A percentile compares a stretch with the other conserved stretches of the same genome.
These are phyloP conservation scores for Hippocampus mohnikei DNA, from an alignment of 2,113 vertebrate species.

Conservation along the genomic window DNA sequence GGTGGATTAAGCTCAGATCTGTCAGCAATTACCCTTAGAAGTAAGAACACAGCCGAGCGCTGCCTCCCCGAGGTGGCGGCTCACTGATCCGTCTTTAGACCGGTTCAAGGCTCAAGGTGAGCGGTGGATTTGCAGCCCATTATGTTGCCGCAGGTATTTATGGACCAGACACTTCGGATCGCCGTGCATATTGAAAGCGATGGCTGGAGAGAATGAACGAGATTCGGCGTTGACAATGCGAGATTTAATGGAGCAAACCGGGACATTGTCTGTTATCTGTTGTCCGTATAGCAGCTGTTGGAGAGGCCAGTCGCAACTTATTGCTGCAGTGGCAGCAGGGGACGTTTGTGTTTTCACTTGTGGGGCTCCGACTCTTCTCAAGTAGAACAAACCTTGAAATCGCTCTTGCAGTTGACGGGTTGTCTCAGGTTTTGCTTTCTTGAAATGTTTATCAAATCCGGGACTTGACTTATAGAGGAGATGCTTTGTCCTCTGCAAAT, in stretches of 20 bases:
- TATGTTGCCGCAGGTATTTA: constrained; percentile 5
- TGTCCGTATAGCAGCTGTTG: not conserved
- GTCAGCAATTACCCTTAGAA: constrained; percentile 62
- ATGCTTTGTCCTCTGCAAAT: not conserved
- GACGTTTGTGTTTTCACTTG: not conserved
- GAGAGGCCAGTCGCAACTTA: not conserved
- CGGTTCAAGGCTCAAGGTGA: constrained; percentile 34
- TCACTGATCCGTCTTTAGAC: constrained; percentile 34
- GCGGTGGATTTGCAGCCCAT: constrained; percentile 18
- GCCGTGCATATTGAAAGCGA: constrained; percentile 12
- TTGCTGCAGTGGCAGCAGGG: not conserved
- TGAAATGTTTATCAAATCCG: not conserved
- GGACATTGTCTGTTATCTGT: not conserved
- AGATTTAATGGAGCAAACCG: not conserved
- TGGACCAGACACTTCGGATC: not conserved
- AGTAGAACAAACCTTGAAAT: not conserved
- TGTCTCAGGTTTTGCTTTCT: not conserved
- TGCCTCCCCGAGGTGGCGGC: constrained; percentile 41
- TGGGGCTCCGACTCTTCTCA: not conserved
- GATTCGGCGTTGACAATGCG: not conserved
- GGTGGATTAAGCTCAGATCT: constrained; percentile 66
- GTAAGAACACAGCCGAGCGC: constrained; percentile 42
- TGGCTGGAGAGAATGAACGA: not conserved
- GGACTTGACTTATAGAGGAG: not conserved
- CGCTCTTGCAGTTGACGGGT: not conserved